phyloP scores from a whole-genome alignment of 2,113 vertebrate genomes.

The Pteropus alecto region DNA sequence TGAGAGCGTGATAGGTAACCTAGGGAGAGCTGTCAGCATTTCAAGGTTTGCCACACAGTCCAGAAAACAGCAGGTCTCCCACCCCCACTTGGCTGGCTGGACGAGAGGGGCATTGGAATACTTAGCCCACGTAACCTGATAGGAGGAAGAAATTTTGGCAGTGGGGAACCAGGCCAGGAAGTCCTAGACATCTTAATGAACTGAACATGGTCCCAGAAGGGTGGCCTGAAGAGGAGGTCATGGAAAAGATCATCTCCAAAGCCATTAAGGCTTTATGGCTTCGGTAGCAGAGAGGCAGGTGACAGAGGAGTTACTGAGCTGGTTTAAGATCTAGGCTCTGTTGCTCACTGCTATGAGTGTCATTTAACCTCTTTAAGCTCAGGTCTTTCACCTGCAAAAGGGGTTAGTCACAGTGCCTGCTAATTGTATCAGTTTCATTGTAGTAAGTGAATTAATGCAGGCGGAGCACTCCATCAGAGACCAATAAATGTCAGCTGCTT shows the following conservation, averaged over 20 bases:
- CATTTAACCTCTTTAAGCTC: neutral
- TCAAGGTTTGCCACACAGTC: neutral
- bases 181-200: neutral
- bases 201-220: neutral
- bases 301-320: neutral
- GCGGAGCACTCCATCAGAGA: neutral
- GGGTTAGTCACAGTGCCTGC: neutral
- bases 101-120: neutral
- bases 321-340: too few species aligned
- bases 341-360: fast-evolving
- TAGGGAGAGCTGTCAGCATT: neutral
- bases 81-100: neutral
- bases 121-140: neutral
- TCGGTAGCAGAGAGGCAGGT: neutral
- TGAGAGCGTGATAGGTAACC: neutral
- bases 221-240: too few species aligned
- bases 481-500: fast-evolving
- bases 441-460: fast-evolving
- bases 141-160: neutral
- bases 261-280: neutral
- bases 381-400: neutral
- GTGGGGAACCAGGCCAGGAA: neutral
- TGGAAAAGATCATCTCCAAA: neutral
- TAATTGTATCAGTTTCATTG: too few species aligned
- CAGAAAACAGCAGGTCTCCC: neutral